Conservation (phyloP, 1,140 invertebrate species). For the Chymomyza costata region DNA sequence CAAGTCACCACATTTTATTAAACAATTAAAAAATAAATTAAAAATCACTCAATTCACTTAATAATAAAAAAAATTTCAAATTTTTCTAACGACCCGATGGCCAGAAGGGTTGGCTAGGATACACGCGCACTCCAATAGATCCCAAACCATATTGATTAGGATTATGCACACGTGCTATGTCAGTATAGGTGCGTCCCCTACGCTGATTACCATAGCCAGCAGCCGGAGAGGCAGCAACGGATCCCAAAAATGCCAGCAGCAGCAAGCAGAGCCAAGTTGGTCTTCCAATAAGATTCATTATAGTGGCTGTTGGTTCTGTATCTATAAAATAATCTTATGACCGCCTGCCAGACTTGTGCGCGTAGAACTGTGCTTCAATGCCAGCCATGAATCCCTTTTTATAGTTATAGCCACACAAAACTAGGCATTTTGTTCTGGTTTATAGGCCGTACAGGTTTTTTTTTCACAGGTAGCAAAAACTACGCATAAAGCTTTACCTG, state of each 20-base stretch:
- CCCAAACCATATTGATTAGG: slow-evolving; percentile 59
- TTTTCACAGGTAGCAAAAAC: too few relatives aligned
- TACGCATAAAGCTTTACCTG: too few relatives aligned
- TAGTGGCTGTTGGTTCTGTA: too few relatives aligned
- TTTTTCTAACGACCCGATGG: slow-evolving; percentile 28
- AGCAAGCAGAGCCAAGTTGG: slow-evolving; percentile 8
- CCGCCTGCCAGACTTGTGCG: too few relatives aligned
- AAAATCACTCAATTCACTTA: slow-evolving; percentile 9
- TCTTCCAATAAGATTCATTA: slow-evolving; percentile 2
- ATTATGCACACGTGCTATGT: slow-evolving; percentile 62
- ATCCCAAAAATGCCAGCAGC: slow-evolving; percentile 10
- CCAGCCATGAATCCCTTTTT: too few relatives aligned
- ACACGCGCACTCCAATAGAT: slow-evolving; percentile 28
- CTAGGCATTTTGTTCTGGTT: too few relatives aligned
- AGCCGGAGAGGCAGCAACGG: slow-evolving; percentile 11
- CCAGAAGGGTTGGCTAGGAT: slow-evolving; percentile 63
- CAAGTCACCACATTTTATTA: too few relatives aligned
- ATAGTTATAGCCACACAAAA: too few relatives aligned
- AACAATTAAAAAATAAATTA: slow-evolving; percentile 6
- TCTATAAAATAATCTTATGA: too few relatives aligned
- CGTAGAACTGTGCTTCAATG: too few relatives aligned
- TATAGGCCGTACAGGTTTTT: too few relatives aligned
- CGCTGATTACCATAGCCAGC: slow-evolving; percentile 26
- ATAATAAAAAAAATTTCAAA: not conserved
- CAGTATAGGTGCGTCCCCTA: slow-evolving; percentile 54